Evolutionary conservation across 1,140 invertebrate genomes (phyloP), one percentile per base, ranked within the genome.

Genomic region (Drosophila neocordata): DNA sequence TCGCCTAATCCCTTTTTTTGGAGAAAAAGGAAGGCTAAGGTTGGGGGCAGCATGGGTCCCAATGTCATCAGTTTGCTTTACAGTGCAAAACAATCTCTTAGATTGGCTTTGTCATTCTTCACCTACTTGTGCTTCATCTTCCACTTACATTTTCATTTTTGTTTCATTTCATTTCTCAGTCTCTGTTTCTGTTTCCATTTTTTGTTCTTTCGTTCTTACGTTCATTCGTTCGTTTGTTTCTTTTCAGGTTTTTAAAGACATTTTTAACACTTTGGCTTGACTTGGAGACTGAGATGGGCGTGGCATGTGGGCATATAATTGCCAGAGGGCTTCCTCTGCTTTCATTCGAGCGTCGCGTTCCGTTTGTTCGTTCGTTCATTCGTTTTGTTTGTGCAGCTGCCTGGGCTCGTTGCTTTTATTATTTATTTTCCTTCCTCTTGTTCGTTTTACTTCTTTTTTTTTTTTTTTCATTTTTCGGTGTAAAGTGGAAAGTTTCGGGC

Each of bases 351-450:
- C 41, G 15, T 44, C 41, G 41, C 41, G 41, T 48, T 52, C 51
- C 57, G 31, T 35, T 37, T 41, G 65, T 37, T 65, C 31, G 60
- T 60, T 65, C 62, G 35, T 53, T 66, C 44, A 4, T 58, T 51
- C 37, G 35, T 34, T 59, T 52, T 78, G 68, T 78, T 76, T 76
- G 68, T 44, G 51, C 73, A 76, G 68, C 75, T 76, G 75, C 72
- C 63, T 44, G 41, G 15, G 20, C 37, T 48, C 51, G 37, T 48
- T 53, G 24, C 61, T 74, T 73, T 76, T 75, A 76, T 69, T 77
- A 69, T 77, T 77, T 76, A 75, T 77, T 75, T 69, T 64, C 27
- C 15, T 57, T 22, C 18, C 57, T 38, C 22, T 41, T 38, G 2
- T 11, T 37, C 34, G 12, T 37, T 58, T 31, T 31, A 6, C 5